Percentiles rank a stretch among this genome's conserved stretches.
Conservation (phyloP, 2,113 vertebrate species). For the Amazona vittata region DNA sequence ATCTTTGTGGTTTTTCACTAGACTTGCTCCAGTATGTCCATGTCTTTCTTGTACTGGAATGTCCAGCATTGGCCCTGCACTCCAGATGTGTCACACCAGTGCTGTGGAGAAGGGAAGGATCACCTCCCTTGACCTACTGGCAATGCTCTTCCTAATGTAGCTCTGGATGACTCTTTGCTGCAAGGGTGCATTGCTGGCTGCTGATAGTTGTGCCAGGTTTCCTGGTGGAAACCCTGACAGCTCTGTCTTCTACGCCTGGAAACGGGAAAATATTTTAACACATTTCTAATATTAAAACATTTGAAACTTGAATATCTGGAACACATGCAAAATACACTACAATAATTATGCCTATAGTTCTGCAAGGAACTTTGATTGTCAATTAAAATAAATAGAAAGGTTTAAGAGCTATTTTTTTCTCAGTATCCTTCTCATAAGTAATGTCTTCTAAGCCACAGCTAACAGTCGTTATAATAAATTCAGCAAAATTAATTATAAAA, state of each 20-base stretch:
- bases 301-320: neutral
- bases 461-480: neutral
- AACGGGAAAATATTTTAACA: neutral
- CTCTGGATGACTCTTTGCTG: neutral
- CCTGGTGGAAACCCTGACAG: neutral
- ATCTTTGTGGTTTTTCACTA: neutral
- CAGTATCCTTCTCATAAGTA: neutral
- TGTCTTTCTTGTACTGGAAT: neutral
- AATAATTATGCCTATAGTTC: neutral
- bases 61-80: neutral
- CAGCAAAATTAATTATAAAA: neutral
- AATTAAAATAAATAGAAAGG: neutral
- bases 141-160: neutral
- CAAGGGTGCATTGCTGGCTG: neutral
- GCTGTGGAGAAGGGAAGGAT: neutral
- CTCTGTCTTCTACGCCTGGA: neutral
- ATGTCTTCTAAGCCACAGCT: neutral
- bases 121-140: neutral
- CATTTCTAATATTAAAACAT: neutral
- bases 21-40: neutral
- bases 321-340: neutral
- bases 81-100: neutral
- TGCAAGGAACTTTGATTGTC: neutral
- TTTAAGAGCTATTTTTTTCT: neutral
- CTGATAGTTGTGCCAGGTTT: neutral